phyloP scores from a whole-genome alignment of 2,113 vertebrate species.

The Physeter macrocephalus region DNA sequence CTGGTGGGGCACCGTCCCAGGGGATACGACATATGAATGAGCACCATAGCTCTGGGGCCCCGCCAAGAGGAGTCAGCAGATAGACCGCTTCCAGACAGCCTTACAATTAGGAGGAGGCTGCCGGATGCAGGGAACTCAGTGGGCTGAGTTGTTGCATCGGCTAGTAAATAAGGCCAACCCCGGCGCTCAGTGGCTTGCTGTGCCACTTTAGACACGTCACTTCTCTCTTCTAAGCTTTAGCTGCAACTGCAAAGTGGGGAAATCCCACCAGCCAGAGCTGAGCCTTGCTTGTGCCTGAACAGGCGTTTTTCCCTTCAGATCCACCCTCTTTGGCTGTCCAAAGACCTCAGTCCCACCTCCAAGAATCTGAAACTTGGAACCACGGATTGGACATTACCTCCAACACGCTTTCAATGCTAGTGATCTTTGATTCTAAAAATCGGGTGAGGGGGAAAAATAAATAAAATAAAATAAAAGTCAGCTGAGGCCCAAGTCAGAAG shows the following conservation, averaged over 20 bases:
- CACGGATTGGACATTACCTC: fast-evolving
- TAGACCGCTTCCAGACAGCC: neutral
- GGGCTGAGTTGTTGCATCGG: fast-evolving
- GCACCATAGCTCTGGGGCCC: neutral
- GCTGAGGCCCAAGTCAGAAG: neutral
- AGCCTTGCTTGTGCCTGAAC: fast-evolving
- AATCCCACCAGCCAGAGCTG: fast-evolving
- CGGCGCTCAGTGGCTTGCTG: fast-evolving
- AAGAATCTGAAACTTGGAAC: neutral
- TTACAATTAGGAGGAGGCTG: neutral
- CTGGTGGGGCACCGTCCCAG: neutral
- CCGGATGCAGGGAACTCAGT: neutral
- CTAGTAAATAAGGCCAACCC: neutral
- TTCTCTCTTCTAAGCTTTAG: neutral
- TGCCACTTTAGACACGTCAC: fast-evolving
- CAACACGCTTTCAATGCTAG: fast-evolving
- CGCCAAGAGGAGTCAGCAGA: neutral
- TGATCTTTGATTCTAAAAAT: neutral
- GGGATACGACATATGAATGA: neutral
- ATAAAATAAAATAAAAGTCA: neutral
- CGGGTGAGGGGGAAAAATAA: neutral
- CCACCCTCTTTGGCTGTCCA: neutral
- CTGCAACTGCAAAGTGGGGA: neutral
- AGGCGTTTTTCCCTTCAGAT: neutral
- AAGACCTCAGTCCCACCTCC: neutral